These are phyloP conservation scores for Psittacara wagleri DNA, from an alignment of 2,113 vertebrate species.

Conservation along the genomic window DNA sequence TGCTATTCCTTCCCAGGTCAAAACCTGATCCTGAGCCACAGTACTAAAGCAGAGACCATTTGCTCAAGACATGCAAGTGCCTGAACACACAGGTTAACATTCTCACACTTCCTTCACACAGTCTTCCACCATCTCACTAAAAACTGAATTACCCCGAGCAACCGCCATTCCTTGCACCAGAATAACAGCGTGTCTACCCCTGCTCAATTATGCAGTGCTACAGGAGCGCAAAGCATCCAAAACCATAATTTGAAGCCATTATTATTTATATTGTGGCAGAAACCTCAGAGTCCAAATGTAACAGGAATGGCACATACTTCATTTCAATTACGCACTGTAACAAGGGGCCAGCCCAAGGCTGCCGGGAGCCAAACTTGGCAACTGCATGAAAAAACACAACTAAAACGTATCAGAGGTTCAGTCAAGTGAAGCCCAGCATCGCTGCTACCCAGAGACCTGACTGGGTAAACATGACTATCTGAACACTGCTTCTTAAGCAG, in stretches of 20 bases:
- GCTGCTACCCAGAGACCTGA: not conserved
- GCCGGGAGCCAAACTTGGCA: not conserved
- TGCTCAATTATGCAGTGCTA: not conserved
- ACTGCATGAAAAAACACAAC: not conserved
- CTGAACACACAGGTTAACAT: rapidly evolving
- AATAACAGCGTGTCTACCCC: not conserved
- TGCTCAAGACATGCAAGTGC: not conserved
- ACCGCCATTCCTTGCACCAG: not conserved
- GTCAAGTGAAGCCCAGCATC: not conserved
- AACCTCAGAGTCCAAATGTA: not conserved
- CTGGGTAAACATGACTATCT: not conserved
- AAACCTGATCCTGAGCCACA: not conserved
- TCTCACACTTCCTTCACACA: not conserved
- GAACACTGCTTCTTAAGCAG: not conserved
- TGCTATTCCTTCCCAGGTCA: not conserved
- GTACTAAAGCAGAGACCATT: not conserved
- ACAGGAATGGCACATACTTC: not conserved
- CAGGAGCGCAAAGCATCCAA: not conserved
- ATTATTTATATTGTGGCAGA: not conserved
- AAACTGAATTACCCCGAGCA: not conserved
- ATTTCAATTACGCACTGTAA: not conserved
- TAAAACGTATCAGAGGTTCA: not conserved
- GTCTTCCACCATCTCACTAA: not conserved
- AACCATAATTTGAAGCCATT: not conserved
- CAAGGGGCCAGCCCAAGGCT: not conserved